Evolutionary conservation across 2,888 invertebrate species (phyloP), one percentile per base, ranked within the genome.

Genomic region (Druceiella hillmani): DNA sequence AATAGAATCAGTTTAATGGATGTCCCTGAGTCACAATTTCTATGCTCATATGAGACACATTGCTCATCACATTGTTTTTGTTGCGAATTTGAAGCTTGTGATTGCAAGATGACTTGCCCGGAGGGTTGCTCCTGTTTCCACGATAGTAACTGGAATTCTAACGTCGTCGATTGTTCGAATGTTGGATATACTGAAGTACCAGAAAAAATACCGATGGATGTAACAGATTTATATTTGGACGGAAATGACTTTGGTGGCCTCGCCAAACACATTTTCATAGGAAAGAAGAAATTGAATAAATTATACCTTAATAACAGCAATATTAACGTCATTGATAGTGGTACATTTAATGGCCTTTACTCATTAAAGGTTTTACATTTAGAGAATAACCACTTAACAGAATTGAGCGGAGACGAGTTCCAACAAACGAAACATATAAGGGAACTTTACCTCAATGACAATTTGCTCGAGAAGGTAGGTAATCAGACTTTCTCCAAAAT

Each of bases 71-170:
- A 84, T 45, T 90, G 90, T 58, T 85, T 86, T 56, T 91, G 90
- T 60, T 90, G 90, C 58, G 87, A 88, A 53, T 90, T 85, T 63
- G 87, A 87, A 59, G 87, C 86, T 26, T 90, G 90, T 58, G 90
- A 90, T 62, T 90, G 90, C 62, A 85, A 87, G 68, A 88, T 88
- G 83, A 83, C 84, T 25, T 90, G 90, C 53, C 90, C 90, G 9
- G 78, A 78, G 54, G 83, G 83, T 53, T 90, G 90, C 62, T 81
- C 82, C 33, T 90, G 90, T 58, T 89, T 81, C 59, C 86, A 87
- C 60, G 89, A 89, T 57, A 82, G 83, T 59, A 81, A 82, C 50
- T 89, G 87, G 86, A 78, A 79, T 44, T 82, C 84, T 44, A 88
- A 88, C 64, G 83, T 87, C 15, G 86, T 88, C 33, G 86, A 87